Percentiles rank a stretch among this genome's conserved stretches.
Evolutionary conservation across 2,797 vertebrate species (phyloP).

Genomic region (Trachops cirrhosus): DNA sequence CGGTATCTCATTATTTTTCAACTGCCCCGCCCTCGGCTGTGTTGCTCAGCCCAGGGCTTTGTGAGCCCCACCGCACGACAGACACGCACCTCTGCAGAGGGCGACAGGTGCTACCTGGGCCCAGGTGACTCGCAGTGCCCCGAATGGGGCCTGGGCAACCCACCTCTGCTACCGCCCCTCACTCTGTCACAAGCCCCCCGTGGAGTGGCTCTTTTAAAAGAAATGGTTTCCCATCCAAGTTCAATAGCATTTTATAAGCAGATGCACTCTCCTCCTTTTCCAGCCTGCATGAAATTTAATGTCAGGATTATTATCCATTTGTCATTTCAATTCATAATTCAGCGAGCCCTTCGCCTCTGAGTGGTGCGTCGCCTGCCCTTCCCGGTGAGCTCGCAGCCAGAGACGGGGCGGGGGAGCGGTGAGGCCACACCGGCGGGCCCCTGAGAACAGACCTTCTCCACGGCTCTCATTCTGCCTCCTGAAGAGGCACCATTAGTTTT

Average conservation of each 20-base stretch:
- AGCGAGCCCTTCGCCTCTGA: background rate
- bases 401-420: too few species aligned
- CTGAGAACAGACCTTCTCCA: conserved; percentile 8
- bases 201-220: background rate
- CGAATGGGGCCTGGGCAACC: conserved; percentile 10
- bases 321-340: background rate
- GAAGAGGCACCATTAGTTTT: conserved; percentile 23
- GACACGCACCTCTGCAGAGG: conserved; percentile 27
- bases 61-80: background rate
- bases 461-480: conserved; percentile 1
- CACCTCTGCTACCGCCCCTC: background rate
- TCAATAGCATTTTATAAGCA: conserved; percentile 57
- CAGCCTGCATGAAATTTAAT: conserved; percentile 12
- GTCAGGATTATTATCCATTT: background rate
- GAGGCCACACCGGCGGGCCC: background rate
- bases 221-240: conserved; percentile 50
- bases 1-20: conserved; percentile 4
- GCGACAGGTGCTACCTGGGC: conserved; percentile 10
- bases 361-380: background rate
- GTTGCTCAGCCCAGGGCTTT: conserved; percentile 23
- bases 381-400: background rate
- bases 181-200: background rate
- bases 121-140: conserved; percentile 31
- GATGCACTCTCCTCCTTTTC: conserved; percentile 20
- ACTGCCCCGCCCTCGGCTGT: background rate